Evolutionary conservation across 2,888 invertebrate genomes (phyloP).

Genomic region (Galerucella nymphaeae): DNA sequence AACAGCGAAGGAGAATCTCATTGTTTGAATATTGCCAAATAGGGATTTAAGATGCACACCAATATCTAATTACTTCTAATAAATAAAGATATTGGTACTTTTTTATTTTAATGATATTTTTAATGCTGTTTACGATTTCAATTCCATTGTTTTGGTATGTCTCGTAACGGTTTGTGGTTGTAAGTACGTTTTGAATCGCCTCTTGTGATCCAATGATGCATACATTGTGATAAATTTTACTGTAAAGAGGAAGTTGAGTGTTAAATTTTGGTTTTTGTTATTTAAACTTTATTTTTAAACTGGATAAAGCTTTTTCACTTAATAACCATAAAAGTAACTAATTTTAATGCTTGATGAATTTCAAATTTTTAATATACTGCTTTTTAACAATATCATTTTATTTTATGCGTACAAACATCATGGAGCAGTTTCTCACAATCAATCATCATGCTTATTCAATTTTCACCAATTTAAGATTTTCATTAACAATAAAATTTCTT

Average conservation of each 20-base stretch:
- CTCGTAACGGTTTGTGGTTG: constrained; percentile 39
- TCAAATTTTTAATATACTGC: no score
- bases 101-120: no score
- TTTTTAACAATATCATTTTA: no score
- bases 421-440: no score
- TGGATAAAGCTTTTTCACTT: neutral
- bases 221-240: constrained; percentile 53
- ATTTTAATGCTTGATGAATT: constrained; percentile 39
- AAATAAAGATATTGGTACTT: no score
- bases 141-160: neutral
- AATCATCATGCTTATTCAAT: no score
- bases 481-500: no score
- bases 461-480: no score
- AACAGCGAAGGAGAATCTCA: neutral
- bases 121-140: neutral
- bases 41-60: neutral
- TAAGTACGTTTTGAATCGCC: constrained; percentile 46
- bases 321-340: constrained; percentile 30
- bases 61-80: neutral
- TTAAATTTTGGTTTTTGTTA: constrained; percentile 43
- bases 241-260: constrained; percentile 52
- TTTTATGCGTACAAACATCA: no score
- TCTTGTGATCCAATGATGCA: constrained; percentile 48
- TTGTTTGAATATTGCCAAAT: neutral
- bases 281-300: constrained; percentile 38